These are phyloP conservation scores for Cercopithecus mona DNA, from an alignment of 2,113 vertebrate species.

Conservation along the genomic window DNA sequence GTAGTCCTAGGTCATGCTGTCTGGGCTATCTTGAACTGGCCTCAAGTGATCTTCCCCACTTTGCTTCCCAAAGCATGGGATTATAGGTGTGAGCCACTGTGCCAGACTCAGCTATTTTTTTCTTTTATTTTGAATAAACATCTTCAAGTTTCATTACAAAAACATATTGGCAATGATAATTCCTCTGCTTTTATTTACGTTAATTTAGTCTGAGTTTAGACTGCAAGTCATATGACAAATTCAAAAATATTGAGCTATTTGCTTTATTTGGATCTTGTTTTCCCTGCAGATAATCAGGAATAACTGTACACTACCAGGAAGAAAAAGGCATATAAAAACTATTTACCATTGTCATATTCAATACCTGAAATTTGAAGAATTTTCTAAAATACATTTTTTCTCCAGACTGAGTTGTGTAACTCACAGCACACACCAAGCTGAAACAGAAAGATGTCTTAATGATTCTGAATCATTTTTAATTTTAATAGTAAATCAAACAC, in stretches of 20 bases:
- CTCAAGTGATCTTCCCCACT: no score
- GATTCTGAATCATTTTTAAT: slow-evolving; percentile 46
- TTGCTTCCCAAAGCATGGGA: neutral
- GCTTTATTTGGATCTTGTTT: slow-evolving; percentile 25
- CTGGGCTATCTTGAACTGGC: no score
- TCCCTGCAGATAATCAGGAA: neutral
- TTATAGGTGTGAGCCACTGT: neutral
- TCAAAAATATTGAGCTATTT: neutral
- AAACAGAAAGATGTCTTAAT: slow-evolving; percentile 74
- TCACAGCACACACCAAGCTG: slow-evolving; percentile 98
- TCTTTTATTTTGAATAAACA: neutral
- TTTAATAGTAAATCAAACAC: slow-evolving; percentile 43
- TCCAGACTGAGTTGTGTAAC: slow-evolving; percentile 95
- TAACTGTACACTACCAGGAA: neutral
- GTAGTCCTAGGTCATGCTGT: no score
- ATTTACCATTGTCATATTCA: slow-evolving; percentile 16
- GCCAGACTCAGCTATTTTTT: neutral
- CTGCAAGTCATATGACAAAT: neutral
- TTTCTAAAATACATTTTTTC: slow-evolving; percentile 99
- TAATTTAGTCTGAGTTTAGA: neutral
- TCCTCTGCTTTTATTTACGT: slow-evolving; percentile 60
- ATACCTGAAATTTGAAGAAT: slow-evolving; percentile 99
- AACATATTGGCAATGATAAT: slow-evolving; percentile 49
- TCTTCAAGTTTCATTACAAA: slow-evolving; percentile 12
- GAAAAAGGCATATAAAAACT: neutral